These are phyloP conservation scores for Pristionchus maxplancki DNA, from an alignment of 2,888 invertebrate genomes.

Conservation along the genomic window DNA sequence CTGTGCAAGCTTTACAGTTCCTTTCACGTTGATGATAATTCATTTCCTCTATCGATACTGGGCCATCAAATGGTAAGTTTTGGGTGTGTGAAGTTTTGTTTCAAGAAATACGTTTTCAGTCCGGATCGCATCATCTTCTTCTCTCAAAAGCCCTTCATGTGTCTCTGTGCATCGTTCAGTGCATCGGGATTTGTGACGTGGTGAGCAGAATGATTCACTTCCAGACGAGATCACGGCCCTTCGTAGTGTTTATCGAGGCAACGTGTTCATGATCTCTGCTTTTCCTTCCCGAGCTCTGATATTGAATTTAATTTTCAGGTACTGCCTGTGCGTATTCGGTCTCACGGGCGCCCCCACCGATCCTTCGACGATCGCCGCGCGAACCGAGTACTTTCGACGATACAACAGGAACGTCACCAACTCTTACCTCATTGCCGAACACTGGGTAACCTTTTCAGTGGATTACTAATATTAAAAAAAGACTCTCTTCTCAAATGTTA, in stretches of 20 bases:
- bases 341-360: neutral
- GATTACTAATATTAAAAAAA: neutral
- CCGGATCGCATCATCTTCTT: slow-evolving; percentile 20
- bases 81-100: neutral
- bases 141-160: neutral
- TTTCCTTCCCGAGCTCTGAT: no score
- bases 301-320: neutral
- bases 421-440: slow-evolving; percentile 4
- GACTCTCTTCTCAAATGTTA: neutral
- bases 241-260: no score
- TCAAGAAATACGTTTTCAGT: neutral
- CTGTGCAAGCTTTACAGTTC: slow-evolving; percentile 28
- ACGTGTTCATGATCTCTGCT: no score
- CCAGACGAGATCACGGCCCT: neutral
- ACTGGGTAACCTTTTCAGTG: neutral
- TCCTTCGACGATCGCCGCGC: neutral
- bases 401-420: slow-evolving; percentile 9
- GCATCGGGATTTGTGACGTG: slow-evolving; percentile 2
- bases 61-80: slow-evolving; percentile 3
- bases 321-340: slow-evolving; percentile 3
- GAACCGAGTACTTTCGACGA: neutral
- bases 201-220: neutral
- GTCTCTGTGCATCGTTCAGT: neutral
- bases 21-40: neutral
- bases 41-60: slow-evolving; percentile 38